Evolutionary conservation across 1,140 invertebrate species (phyloP), one percentile per base, ranked within the genome.

Genomic region (Colletes gigas): DNA sequence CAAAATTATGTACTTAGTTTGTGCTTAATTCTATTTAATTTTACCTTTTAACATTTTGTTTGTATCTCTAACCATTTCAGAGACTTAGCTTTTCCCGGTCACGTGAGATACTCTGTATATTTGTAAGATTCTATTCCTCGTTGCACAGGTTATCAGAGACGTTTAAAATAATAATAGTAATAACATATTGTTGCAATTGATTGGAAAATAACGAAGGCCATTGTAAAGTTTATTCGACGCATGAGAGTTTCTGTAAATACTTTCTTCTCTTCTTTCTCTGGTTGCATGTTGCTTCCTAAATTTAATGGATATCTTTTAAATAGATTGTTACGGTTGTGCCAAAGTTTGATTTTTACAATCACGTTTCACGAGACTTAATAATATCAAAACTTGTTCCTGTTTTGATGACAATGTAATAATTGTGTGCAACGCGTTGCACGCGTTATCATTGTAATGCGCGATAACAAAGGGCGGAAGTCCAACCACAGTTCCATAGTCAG

Each of bases 181-280:
- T 30, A 30, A 30, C 30, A 30, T 30, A 30, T 30, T 30, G 2
- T 30, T 30, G 30, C 2, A 30, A 30, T 30, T 30, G 30, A 30
- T 30, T 30, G 30, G 30, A 30, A 30, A 47, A 55, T 19, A 41
- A 54, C 3, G 30, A 30, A 30, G 19, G 5, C 17, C 19, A 2
- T 75, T 76, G 19, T 47, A 76, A 54, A 76, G 52, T 62, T 39
- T 1, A 77, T 50, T 14, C 55, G 44, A 15, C 69, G 75, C 75
- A 78, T 78, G 67, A 78, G 39, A 52, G 39, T 78, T 77, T 78
- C 66, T 78, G 75, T 78, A 78, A 60, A 78, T 78, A 78, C 55
- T 41, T 44, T 30, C 62, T 41, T 21, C 66, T 70, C 41, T 41
- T 70, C 44, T 62, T 21, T 70, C 60, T 70, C 44, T 66, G 55